Evolutionary conservation across 2,113 vertebrate genomes (phyloP).

Genomic region (Athene noctua): DNA sequence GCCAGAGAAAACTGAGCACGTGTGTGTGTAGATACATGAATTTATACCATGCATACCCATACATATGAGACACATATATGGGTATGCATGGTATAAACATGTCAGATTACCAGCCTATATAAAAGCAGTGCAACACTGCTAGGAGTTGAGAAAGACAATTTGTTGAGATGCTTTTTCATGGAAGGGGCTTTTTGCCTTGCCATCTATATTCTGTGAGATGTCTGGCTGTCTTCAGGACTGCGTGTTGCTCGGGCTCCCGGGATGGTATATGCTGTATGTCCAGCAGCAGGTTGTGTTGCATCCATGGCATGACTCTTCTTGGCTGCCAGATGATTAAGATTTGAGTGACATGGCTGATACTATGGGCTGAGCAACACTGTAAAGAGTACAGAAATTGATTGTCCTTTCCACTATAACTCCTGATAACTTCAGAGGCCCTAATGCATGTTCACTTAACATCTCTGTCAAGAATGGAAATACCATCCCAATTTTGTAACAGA

Average conservation of each 20-base stretch:
- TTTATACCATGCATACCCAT: background rate
- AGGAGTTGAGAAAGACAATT: background rate
- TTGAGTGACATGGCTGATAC: fast-evolving
- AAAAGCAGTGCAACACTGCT: background rate
- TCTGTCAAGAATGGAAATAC: background rate
- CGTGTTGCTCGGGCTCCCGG: background rate
- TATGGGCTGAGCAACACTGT: background rate
- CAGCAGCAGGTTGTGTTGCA: background rate
- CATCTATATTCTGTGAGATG: background rate
- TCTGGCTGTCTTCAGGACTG: background rate
- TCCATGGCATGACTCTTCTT: background rate
- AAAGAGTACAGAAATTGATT: background rate
- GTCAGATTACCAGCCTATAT: background rate
- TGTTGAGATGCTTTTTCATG: background rate
- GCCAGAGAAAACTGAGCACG: background rate
- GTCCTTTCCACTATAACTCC: background rate
- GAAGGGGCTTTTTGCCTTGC: background rate
- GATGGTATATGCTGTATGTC: fast-evolving
- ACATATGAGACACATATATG: fast-evolving
- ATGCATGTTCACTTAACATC: background rate
- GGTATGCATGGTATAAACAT: background rate
- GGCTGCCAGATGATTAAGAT: background rate
- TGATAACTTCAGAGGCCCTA: background rate
- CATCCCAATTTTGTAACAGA: background rate
- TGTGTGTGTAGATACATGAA: background rate